Percentiles rank a stretch among this genome's conserved stretches.
These are phyloP conservation scores for Cyclophora albipunctata DNA, from an alignment of 2,888 invertebrate species.

Conservation along the genomic window DNA sequence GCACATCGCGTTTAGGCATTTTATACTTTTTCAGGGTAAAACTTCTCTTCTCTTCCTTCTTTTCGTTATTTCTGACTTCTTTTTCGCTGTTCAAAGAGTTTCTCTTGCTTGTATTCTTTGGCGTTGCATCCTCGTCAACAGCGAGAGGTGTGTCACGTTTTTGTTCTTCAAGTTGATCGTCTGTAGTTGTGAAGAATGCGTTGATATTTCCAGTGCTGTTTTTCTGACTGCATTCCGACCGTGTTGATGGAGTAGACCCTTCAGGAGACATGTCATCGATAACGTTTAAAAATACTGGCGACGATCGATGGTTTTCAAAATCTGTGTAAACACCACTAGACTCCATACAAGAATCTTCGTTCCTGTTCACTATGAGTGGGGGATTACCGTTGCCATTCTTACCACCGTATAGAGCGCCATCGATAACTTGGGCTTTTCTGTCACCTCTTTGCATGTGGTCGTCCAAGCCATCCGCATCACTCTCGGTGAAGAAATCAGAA, in stretches of 20 bases:
- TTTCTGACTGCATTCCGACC: constrained; percentile 70
- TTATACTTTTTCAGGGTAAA: constrained; percentile 81
- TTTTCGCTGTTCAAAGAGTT: constrained; percentile 64
- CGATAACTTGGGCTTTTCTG: constrained; percentile 88
- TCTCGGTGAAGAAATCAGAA: constrained; percentile 93
- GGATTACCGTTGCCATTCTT: constrained; percentile 73
- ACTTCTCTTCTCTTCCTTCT: constrained; percentile 72
- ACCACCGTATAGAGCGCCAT: constrained; percentile 91
- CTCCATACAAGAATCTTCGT: constrained; percentile 89
- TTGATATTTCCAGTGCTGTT: constrained; percentile 49
- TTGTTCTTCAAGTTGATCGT: constrained; percentile 40
- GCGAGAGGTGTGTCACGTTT: constrained; percentile 35
- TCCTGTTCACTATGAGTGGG: constrained; percentile 71
- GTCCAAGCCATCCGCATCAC: constrained; percentile 90
- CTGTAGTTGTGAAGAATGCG: constrained; percentile 42
- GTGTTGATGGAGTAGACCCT: constrained; percentile 72
- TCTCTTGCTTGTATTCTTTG: constrained; percentile 59
- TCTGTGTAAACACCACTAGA: constrained; percentile 93
- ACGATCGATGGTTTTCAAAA: constrained; percentile 80
- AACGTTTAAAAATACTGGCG: constrained; percentile 70
- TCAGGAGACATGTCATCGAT: constrained; percentile 84
- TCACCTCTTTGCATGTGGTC: constrained; percentile 82
- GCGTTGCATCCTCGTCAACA: constrained; percentile 46
- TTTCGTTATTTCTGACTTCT: constrained; percentile 49
- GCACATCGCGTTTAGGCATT: constrained; percentile 85